phyloP scores from a whole-genome alignment of 2,888 invertebrate species.

The Diabrotica balteata region DNA sequence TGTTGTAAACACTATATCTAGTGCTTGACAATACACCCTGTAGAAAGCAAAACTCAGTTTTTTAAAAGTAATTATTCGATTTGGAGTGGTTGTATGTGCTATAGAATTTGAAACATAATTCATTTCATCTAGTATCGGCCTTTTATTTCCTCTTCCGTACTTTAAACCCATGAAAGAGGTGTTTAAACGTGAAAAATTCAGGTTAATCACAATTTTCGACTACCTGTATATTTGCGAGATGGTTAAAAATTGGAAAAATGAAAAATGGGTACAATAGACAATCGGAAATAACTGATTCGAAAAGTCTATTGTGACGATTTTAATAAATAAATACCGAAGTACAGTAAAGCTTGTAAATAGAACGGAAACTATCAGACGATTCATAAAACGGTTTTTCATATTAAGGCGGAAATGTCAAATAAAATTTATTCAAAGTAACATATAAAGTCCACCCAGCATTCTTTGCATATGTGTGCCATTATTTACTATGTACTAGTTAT shows the following conservation, averaged over 20 bases:
- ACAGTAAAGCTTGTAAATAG: not conserved
- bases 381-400: not conserved
- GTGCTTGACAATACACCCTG: too few relatives aligned
- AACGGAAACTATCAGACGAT: too few relatives aligned
- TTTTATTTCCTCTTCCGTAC: not conserved
- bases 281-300: constrained; percentile 7
- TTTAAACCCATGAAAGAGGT: not conserved
- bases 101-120: too few relatives aligned
- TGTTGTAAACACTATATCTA: too few relatives aligned
- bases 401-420: not conserved
- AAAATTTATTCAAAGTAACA: too few relatives aligned
- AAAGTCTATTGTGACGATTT: constrained; percentile 9
- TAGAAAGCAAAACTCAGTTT: too few relatives aligned
- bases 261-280: constrained; percentile 1
- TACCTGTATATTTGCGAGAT: not conserved
- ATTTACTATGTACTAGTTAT: too few relatives aligned
- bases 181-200: constrained; percentile 1
- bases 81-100: too few relatives aligned
- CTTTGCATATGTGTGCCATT: too few relatives aligned
- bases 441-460: too few relatives aligned
- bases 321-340: not conserved
- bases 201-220: constrained; percentile 2
- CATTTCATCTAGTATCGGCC: too few relatives aligned
- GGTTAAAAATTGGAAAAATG: constrained; percentile 1
- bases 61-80: too few relatives aligned